Evolutionary conservation across 2,888 invertebrate species (phyloP), one percentile per base, ranked within the genome.

Genomic region (Malachius bipustulatus): DNA sequence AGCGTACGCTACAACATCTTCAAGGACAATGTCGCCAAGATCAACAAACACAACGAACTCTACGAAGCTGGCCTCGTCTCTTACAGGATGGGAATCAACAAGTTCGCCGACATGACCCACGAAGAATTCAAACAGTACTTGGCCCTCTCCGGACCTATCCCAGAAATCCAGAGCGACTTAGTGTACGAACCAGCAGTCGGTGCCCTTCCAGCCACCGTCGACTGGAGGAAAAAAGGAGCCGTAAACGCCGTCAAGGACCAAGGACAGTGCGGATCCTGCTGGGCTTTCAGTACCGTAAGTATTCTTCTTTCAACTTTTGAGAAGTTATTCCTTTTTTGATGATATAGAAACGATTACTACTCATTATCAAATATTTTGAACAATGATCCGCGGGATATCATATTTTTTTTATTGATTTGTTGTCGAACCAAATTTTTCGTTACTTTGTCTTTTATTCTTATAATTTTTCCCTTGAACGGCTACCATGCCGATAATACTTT

Each of bases 201-300:
- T 9, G 43, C 56, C 6, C 26, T 64, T 4, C 66, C 69, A 1
- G 46, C 55, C 1, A 14, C 38, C 3, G 57, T 69, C n/a, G 69
- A 70, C 49, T 70, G 70, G 70, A 57, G 69, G 36, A 39, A 50
- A 2, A 47, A 64, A 34, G 68, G 67, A n/a, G 64, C 64, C 36
- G 70, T 70, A 2, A 69, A 70, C 4, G 60, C 62, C 1, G 61
- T 70, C 4, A 69, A 70, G 46, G 56, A 69, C 44, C 68, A 71
- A 56, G 65, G 69, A 4, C 60, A 64, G 14, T 75, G 74, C 55
- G 74, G 74, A 4, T 70, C 70, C 2, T 76, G 75, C 51, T 76
- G 74, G 74, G 64, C 73, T 2, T 76, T 75, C 57, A 70, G 70
- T 48, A 55, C 72, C n/a, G 64, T 67, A 57, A 63, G 62, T 37